Percentiles rank a stretch among this genome's conserved stretches.
These are phyloP conservation scores for Sinocyclocheilus anophthalmus DNA, from an alignment of 2,113 vertebrate genomes.

Conservation along the genomic window DNA sequence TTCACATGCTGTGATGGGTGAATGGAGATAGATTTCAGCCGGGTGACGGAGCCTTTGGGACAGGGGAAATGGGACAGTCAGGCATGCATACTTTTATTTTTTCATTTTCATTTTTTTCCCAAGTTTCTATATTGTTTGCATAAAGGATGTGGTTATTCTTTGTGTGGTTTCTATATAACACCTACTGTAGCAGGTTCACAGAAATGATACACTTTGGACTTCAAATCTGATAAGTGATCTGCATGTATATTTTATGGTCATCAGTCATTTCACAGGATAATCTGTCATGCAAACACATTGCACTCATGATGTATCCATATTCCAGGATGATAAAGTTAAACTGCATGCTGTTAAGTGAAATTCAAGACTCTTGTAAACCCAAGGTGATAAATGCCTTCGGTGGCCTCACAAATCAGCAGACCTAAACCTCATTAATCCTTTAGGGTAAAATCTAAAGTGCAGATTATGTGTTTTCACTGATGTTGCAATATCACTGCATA, in stretches of 20 bases:
- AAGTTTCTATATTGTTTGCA: too few relatives aligned
- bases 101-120: background rate
- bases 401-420: slow-evolving; percentile 1
- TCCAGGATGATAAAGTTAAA: slow-evolving; percentile 5
- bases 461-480: background rate
- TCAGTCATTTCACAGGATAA: slow-evolving; percentile 6
- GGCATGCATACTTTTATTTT: slow-evolving; percentile 6
- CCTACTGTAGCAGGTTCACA: background rate
- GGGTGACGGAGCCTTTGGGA: background rate
- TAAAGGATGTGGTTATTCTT: background rate
- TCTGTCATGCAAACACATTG: background rate
- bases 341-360: background rate
- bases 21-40: slow-evolving; percentile 32
- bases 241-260: background rate
- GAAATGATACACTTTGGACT: background rate
- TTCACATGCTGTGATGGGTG: background rate
- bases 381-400: background rate
- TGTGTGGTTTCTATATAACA: too few relatives aligned
- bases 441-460: background rate
- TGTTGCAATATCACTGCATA: background rate
- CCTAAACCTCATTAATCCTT: slow-evolving; percentile 12
- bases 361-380: background rate
- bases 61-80: background rate
- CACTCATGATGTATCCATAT: background rate
- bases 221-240: background rate